Conservation (phyloP, 2,797 vertebrate genomes). For the Sebastes taczanowskii region DNA sequence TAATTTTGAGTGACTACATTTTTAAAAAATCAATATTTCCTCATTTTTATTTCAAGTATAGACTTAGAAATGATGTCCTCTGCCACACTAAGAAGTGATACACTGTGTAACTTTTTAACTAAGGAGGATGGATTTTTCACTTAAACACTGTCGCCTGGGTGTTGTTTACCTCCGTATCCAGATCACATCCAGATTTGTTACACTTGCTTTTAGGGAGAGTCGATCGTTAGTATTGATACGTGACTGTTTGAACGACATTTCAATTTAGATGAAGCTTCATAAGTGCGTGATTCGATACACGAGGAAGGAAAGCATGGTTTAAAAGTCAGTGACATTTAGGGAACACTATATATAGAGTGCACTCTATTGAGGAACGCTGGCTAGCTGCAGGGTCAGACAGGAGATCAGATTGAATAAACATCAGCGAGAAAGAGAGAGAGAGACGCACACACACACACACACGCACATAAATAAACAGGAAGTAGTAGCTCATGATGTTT, state of each 20-base stretch:
- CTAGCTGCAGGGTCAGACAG: conserved; percentile 46
- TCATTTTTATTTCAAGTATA: neutral
- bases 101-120: neutral
- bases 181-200: neutral
- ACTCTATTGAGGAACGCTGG: conserved; percentile 41
- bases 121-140: neutral
- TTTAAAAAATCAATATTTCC: neutral
- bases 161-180: neutral
- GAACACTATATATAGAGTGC: conserved; percentile 49
- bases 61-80: neutral
- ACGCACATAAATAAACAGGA: conserved; percentile 21
- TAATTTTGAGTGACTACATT: conserved; percentile 1
- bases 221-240: neutral
- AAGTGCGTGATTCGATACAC: neutral
- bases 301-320: neutral
- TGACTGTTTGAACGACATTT: neutral
- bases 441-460: neutral
- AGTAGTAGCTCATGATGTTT: conserved; percentile 33
- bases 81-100: neutral
- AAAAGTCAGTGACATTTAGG: conserved; percentile 60
- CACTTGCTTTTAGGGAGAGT: neutral
- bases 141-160: neutral
- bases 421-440: conserved; percentile 24
- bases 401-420: conserved; percentile 67
- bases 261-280: neutral